A percentile compares a stretch with the other conserved stretches of the same genome.
phyloP scores from a whole-genome alignment of 2,888 invertebrate species.

The Ceraclea dissimilis region DNA sequence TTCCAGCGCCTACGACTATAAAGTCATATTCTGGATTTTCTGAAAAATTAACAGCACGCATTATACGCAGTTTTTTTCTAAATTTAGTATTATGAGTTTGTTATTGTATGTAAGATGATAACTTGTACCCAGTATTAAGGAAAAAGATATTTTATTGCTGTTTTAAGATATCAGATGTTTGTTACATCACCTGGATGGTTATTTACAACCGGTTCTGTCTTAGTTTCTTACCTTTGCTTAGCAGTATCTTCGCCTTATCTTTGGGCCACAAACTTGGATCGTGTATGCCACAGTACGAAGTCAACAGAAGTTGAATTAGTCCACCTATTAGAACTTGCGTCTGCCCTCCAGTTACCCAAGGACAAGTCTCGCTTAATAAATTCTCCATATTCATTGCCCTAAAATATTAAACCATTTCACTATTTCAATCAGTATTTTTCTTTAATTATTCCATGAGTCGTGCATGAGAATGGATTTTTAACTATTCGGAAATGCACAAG shows the following conservation, averaged over 20 bases:
- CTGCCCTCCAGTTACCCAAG: slow-evolving; percentile 26
- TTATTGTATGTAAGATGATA: no score
- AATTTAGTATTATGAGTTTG: not conserved
- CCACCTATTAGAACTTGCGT: slow-evolving; percentile 44
- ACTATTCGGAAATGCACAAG: no score
- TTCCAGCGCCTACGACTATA: slow-evolving; percentile 74
- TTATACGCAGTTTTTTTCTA: not conserved
- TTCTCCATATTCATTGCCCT: slow-evolving; percentile 13
- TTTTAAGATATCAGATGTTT: no score
- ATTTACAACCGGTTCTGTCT: no score
- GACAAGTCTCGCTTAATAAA: slow-evolving; percentile 18
- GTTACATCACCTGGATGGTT: no score
- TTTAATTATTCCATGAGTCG: no score
- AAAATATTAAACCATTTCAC: not conserved
- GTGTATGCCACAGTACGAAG: slow-evolving; percentile 48
- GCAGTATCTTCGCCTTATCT: slow-evolving; percentile 32
- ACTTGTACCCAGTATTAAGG: no score
- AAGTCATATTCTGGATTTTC: slow-evolving; percentile 65
- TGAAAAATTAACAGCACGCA: slow-evolving; percentile 8
- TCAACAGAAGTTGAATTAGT: slow-evolving; percentile 48
- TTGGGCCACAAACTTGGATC: slow-evolving; percentile 44
- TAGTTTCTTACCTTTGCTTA: not conserved
- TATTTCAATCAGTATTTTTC: no score
- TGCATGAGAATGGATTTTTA: no score
- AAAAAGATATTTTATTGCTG: no score